Base-by-base conservation (phyloP, 2,888 invertebrate species). In the Acholoe squamosa region DNA sequence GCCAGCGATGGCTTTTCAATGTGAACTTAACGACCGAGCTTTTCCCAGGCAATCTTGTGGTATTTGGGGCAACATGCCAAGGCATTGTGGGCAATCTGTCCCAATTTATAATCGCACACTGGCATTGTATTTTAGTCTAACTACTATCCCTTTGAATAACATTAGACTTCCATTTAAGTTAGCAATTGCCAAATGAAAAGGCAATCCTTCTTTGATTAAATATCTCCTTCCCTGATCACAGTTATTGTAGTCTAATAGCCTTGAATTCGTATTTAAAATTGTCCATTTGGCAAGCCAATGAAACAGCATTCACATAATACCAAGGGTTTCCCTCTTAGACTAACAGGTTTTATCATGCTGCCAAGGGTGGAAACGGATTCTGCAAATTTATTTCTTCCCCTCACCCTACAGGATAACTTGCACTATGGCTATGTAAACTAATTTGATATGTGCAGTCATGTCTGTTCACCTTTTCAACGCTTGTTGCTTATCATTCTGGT, bases 361-460 rank as follows among this genome's bases (percentile, higher is more conserved):
- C 3, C 22, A n/a, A 61, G 61, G n/a, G 12, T 19, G 61, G 12
- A 61, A 61, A 61, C 61, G n/a, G 22, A 1, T 19, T 61, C 61
- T 12, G 61, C n/a, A 61, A 61, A 61, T 19, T 61, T 61, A n/a
- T 43, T 43, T 43, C 43, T 43, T n/a, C 61, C 61, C 19, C 61
- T 3, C 1, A 14, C 61, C n/a, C n/a, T n/a, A 19, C 5, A 19
- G 22, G n/a, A n/a, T 61, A n/a, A n/a, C 71, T 71, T 71, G 71
- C 12, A 14, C 14, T 71, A 28, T 25, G 28, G 28, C 31, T 28
- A 71, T 14, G 71, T 71, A 71, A 71, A 71, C 71, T 25, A 71
- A 71, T 28, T 71, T 71, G 71, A 28, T 71, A 71, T 71, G 71
- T 71, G 25, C 12, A 71, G 71, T 71, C 71, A 71, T 71, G 71